Percentiles rank a stretch among this genome's conserved stretches.
Evolutionary conservation across 2,888 invertebrate genomes (phyloP).

Genomic region (Empis stercorea): DNA sequence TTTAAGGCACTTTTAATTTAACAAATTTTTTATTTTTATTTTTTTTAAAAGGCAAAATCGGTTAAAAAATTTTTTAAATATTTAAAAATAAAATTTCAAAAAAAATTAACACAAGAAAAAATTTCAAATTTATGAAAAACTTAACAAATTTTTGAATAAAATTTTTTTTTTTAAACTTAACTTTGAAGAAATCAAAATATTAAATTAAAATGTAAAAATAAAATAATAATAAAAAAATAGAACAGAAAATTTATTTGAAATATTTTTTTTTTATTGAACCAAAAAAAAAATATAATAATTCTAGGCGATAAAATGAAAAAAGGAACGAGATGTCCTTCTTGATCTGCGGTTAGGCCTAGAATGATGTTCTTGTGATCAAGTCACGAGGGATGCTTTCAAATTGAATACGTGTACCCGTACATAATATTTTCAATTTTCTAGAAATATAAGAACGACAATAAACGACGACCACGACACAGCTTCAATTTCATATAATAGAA

Average conservation of each 20-base stretch:
- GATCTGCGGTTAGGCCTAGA: conserved; percentile 39
- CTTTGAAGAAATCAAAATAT: neutral
- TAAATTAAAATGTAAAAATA: neutral
- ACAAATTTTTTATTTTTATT: neutral
- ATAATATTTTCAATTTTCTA: neutral
- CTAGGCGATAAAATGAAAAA: conserved; percentile 12
- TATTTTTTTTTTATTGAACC: conserved; percentile 10
- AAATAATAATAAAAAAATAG: conserved; percentile 4
- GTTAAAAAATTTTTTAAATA: conserved; percentile 2
- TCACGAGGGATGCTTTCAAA: conserved; percentile 24
- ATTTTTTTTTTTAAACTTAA: too few species aligned
- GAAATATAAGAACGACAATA: too few species aligned
- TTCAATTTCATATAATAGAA: neutral
- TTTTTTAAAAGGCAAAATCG: too few species aligned
- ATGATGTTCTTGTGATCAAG: conserved; percentile 34
- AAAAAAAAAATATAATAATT: conserved; percentile 3
- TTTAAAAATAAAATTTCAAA: conserved; percentile 10
- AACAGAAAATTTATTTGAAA: too few species aligned
- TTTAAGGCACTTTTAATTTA: neutral
- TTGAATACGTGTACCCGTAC: neutral
- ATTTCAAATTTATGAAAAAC: neutral
- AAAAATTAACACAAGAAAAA: conserved; percentile 3
- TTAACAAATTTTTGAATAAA: too few species aligned
- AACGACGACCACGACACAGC: neutral
- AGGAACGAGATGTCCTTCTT: conserved; percentile 29